phyloP scores from a whole-genome alignment of 2,113 vertebrate genomes.

The Excalfactoria chinensis region DNA sequence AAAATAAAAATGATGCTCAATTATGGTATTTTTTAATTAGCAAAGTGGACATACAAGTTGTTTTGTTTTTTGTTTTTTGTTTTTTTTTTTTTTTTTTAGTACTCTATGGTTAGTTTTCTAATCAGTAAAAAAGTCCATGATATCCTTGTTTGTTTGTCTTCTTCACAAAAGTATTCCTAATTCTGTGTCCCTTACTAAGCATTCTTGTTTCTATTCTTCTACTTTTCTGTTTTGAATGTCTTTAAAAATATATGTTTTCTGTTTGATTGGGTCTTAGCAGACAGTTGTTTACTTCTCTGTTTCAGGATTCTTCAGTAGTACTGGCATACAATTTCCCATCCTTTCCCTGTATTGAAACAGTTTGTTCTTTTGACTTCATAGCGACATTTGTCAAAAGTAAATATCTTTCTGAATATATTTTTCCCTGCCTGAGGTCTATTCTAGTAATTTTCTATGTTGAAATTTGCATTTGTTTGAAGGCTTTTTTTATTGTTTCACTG shows the following conservation, averaged over 20 bases:
- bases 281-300: background rate
- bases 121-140: background rate
- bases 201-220: background rate
- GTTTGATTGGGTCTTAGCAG: background rate
- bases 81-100: background rate
- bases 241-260: background rate
- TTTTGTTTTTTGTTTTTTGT: no score
- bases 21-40: background rate
- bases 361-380: conserved; percentile 27
- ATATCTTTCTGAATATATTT: background rate
- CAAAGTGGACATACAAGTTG: background rate
- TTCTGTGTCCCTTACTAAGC: background rate
- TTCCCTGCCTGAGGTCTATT: background rate
- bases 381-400: conserved; percentile 18
- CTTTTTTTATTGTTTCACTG: conserved; percentile 16
- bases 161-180: background rate
- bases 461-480: conserved; percentile 21
- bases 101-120: background rate
- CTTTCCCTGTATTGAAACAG: background rate
- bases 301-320: background rate
- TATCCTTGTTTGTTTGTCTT: background rate
- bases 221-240: background rate
- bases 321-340: background rate
- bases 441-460: background rate
- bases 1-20: background rate